Percentiles rank a stretch among this genome's conserved stretches.
phyloP scores from a whole-genome alignment of 2,797 vertebrate genomes.

The Paguma larvata region DNA sequence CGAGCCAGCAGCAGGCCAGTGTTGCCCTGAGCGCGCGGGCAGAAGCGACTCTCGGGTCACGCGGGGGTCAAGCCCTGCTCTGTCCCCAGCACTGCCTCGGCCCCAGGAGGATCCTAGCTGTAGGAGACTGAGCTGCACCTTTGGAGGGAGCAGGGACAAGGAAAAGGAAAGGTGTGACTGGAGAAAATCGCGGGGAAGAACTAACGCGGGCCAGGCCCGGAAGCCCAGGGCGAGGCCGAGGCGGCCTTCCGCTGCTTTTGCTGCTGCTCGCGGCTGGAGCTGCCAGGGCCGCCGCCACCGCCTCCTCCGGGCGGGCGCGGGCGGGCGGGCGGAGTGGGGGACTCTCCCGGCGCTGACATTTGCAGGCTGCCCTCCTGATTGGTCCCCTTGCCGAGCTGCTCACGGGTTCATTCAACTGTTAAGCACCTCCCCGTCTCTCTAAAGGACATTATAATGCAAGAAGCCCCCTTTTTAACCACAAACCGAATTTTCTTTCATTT shows the following conservation, averaged over 20 bases:
- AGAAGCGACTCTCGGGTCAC: constrained; percentile 36
- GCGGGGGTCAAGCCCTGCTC: constrained; percentile 54
- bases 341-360: constrained; percentile 93
- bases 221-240: constrained; percentile 31
- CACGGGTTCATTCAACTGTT: constrained; percentile 97
- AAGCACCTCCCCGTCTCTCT: constrained; percentile 99
- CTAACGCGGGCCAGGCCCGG: neutral
- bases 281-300: constrained; percentile 64
- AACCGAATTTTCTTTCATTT: constrained; percentile 99
- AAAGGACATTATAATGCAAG: constrained; percentile 99
- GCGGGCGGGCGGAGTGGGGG: constrained; percentile 86
- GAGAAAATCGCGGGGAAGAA: constrained; percentile 12
- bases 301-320: constrained; percentile 80
- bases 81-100: neutral
- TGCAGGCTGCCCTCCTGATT: constrained; percentile 96
- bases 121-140: neutral
- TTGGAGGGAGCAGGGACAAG: neutral
- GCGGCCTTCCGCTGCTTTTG: neutral
- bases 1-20: neutral
- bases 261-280: constrained; percentile 67
- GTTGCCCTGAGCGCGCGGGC: neutral
- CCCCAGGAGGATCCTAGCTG: neutral
- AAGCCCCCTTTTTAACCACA: constrained; percentile 99
- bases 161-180: constrained; percentile 19
- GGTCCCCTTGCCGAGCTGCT: constrained; percentile 96